Base-by-base conservation (phyloP, 2,797 vertebrate species). In the Vireo griseus region DNA sequence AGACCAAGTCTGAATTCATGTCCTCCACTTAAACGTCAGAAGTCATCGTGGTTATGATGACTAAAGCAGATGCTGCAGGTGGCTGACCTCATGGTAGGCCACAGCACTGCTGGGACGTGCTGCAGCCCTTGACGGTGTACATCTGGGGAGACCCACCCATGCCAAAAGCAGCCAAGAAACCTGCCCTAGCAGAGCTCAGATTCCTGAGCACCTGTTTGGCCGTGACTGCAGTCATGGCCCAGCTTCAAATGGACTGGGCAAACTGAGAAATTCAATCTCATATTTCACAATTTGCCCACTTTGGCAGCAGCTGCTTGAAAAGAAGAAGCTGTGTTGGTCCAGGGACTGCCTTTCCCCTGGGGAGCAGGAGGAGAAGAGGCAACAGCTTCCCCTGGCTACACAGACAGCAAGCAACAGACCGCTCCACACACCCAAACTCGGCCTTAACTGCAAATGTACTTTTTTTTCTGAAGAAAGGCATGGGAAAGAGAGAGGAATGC, bases 81-180 rank as follows among this genome's bases (percentile, higher is more conserved):
- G 82, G 52, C 93, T 0, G 0, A 74, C 50, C 68, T 86, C 89
- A 58, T 0, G 1, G 51, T 5, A 5, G 31, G 71, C 81, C 15
- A 0, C 81, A 82, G 33, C 0, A 1, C 75, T 80, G 86, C 72
- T 24, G 55, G 48, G 42, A 61, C 69, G 10, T 44, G 65, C 86
- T 57, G 55, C 55, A 35, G 33, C 33, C 54, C 54, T 54, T 0
- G 0, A 1, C 16, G 19, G 9, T 1, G 5, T 40, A 33, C 55
- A 33, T 33, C 16, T 16, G 4, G 16, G 8, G n/a, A 33, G 11
- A 82, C 33, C 35, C 54, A 77, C 13, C n/a, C 33, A 12, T 3
- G 4, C 26, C 17, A 47, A 45, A 3, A 67, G 40, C 73, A 62
- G 61, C 17, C 33, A 51, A 51, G 55, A 58, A 71, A 77, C 24